Evolutionary conservation across 2,888 invertebrate genomes (phyloP), one percentile per base, ranked within the genome.

Genomic region (Drosophila merina): DNA sequence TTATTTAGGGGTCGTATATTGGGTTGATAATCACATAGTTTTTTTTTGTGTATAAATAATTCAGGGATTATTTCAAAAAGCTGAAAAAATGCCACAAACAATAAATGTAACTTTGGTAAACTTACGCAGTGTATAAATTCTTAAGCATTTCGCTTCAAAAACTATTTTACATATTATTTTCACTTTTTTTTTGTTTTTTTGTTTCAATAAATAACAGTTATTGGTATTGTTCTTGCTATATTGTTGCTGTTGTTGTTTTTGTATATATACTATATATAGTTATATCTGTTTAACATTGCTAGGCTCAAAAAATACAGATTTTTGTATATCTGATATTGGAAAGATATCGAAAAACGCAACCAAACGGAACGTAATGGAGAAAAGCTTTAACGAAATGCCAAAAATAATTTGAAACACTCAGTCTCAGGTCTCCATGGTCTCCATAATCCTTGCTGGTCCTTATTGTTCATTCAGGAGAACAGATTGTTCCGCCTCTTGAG

Each of bases 401-500:
- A 56, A 60, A 30, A 49, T 36, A 66, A 44, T 67, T 44, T 69
- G 57, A 60, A 70, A 70, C 72, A 72, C 73, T 70, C 70, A 70
- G 70, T 70, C 70, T 72, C 73, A 62, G 70, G 70, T 70, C 70
- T 70, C 63, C 44, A 25, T 20, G 45, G 55, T 20, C 20, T 20
- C 20, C 20, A 38, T 47, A 47, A 44, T 64, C 44, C 28, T n/a
- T 45, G n/a, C 36, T 36, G 36, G 36, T 7, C 31, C 10, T 26
- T 47, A 1, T 36, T n/a, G 36, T n/a, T 14, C n/a, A 10, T 25
- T 28, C 80, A 80, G 40, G 93, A 93, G 81, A 93, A 93, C 26
- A 93, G 92, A 88, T 93, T 93, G 66, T 91, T 92, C 71, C 93
- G 92, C 47, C 93, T 90, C 77, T 93, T 93, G 42, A 92, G 85